phyloP scores from a whole-genome alignment of 2,797 vertebrate species.

The Dryobates pubescens region DNA sequence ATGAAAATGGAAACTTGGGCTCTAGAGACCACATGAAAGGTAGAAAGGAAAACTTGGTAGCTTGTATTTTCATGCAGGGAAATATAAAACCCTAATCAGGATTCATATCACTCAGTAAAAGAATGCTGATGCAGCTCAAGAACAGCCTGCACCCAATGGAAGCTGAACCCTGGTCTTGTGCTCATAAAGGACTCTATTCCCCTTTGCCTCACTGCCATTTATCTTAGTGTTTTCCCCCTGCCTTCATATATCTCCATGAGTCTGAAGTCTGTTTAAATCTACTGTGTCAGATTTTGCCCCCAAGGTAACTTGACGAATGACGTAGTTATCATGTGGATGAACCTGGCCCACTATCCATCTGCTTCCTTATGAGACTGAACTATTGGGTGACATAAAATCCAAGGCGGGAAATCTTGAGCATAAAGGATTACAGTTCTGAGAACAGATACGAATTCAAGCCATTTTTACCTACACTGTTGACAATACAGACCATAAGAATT shows the following conservation, averaged over 20 bases:
- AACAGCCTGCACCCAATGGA: neutral
- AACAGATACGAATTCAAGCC: neutral
- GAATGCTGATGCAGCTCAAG: neutral
- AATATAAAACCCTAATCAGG: neutral
- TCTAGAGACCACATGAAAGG: neutral
- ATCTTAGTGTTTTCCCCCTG: neutral
- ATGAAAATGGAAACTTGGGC: neutral
- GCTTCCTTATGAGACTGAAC: neutral
- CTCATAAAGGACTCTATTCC: neutral
- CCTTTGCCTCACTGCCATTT: neutral
- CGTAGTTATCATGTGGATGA: neutral
- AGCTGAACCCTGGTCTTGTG: neutral
- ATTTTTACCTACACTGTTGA: neutral
- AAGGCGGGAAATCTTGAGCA: neutral
- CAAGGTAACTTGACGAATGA: neutral
- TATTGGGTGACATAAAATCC: neutral
- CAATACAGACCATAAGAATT: neutral
- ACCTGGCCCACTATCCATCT: constrained; percentile 6
- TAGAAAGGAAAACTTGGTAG: neutral
- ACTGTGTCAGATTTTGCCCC: constrained; percentile 1
- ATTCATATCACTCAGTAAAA: neutral
- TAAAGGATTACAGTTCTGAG: neutral
- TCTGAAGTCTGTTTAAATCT: neutral
- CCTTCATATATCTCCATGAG: neutral
- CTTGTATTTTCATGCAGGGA: neutral